These are phyloP conservation scores for Picathartes gymnocephalus DNA, from an alignment of 2,113 vertebrate genomes.

Conservation along the genomic window DNA sequence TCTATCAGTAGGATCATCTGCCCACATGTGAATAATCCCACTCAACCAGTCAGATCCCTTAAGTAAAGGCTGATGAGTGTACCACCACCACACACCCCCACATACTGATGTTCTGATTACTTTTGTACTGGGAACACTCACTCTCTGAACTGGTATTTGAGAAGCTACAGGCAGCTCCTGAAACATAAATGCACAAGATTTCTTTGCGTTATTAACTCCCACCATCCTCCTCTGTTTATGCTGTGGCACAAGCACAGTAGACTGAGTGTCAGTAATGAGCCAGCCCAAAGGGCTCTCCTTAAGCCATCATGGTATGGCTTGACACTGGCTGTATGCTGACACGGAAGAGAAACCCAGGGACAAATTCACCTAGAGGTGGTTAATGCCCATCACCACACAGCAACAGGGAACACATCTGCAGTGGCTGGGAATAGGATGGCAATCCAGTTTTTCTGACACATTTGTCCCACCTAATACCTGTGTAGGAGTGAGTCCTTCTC, in stretches of 20 bases:
- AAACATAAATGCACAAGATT: background rate
- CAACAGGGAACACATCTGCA: background rate
- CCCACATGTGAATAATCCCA: background rate
- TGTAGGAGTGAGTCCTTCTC: background rate
- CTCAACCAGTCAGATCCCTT: background rate
- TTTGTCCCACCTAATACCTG: background rate
- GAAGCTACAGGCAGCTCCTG: background rate
- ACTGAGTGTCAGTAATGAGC: background rate
- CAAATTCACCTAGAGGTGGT: background rate
- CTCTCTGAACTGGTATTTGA: background rate
- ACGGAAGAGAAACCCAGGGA: background rate
- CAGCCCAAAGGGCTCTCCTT: background rate
- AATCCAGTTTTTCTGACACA: background rate
- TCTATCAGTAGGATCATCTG: background rate
- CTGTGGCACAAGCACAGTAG: fast-evolving
- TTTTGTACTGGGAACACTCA: background rate
- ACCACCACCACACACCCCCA: background rate
- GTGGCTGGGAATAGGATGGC: background rate
- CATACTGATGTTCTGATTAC: background rate
- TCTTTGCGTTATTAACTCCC: background rate
- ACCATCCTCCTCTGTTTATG: background rate
- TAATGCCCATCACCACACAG: fast-evolving
- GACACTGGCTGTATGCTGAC: background rate
- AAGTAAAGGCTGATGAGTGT: background rate
- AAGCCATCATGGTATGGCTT: background rate